A percentile compares a stretch with the other conserved stretches of the same genome.
Evolutionary conservation across 2,113 vertebrate genomes (phyloP).

Genomic region (Microcebus ravelobensis): DNA sequence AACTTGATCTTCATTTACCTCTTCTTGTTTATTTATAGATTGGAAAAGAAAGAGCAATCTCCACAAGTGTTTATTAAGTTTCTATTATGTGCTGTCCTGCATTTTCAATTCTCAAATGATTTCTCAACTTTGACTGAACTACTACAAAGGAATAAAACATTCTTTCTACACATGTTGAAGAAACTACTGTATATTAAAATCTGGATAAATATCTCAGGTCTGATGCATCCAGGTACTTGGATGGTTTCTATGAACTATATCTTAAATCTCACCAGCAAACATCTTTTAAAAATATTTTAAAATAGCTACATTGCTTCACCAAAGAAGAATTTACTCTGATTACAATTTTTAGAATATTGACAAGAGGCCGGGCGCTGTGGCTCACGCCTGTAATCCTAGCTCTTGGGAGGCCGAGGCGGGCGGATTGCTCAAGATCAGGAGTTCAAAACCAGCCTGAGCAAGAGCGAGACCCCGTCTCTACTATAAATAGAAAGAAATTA

Average conservation of each 20-base stretch:
- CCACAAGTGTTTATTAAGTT: constrained; percentile 64
- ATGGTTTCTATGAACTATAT: constrained; percentile 36
- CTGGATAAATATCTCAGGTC: constrained; percentile 54
- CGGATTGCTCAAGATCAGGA: no score
- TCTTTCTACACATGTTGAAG: constrained; percentile 61
- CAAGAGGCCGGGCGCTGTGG: no score
- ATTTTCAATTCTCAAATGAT: constrained; percentile 69
- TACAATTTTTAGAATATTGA: constrained; percentile 39
- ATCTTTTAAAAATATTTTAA: constrained; percentile 32
- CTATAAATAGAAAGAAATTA: no score
- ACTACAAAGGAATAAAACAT: constrained; percentile 55
- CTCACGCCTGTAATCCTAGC: no score
- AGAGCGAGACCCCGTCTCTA: no score
- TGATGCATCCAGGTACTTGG: constrained; percentile 58
- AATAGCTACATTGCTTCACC: constrained; percentile 17
- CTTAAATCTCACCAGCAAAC: constrained; percentile 51
- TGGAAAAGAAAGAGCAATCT: constrained; percentile 54
- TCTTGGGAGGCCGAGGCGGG: no score
- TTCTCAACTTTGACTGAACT: constrained; percentile 50
- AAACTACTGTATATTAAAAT: constrained; percentile 48
- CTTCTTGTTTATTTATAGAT: constrained; percentile 68
- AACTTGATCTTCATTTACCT: constrained; percentile 51
- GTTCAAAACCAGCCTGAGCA: no score
- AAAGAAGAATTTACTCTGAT: constrained; percentile 18
- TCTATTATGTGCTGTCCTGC: constrained; percentile 58